Evolutionary conservation across 2,797 vertebrate species (phyloP).

Genomic region (Liasis olivaceus): DNA sequence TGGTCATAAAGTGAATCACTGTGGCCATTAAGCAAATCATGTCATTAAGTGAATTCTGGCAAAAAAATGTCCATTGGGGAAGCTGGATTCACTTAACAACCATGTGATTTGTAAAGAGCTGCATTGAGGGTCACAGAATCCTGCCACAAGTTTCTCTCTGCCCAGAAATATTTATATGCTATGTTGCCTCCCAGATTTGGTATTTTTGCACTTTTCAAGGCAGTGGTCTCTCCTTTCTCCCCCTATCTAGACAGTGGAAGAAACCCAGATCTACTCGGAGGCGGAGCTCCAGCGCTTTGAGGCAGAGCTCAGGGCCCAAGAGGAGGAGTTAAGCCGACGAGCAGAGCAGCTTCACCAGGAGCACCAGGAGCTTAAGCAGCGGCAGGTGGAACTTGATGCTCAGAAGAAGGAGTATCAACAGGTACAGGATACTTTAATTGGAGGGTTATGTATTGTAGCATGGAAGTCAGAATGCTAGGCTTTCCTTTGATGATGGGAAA

Average conservation of each 20-base stretch:
- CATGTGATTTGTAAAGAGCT: neutral
- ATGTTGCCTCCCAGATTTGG: neutral
- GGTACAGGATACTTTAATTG: constrained; percentile 65
- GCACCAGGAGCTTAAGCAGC: constrained; percentile 67
- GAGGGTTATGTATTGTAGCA: too few species aligned
- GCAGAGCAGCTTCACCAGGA: constrained; percentile 74
- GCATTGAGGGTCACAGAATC: neutral
- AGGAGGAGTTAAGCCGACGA: constrained; percentile 82
- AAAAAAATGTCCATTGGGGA: too few species aligned
- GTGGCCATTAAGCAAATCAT: too few species aligned
- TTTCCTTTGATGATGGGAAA: neutral
- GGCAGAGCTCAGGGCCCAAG: constrained; percentile 80
- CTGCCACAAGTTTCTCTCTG: too few species aligned
- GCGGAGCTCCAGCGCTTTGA: constrained; percentile 87
- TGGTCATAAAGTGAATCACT: too few species aligned
- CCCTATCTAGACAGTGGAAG: constrained; percentile 81
- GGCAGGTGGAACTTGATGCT: constrained; percentile 84
- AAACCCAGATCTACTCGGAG: constrained; percentile 84
- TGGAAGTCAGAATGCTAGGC: neutral
- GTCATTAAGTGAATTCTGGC: too few species aligned
- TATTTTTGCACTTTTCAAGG: neutral
- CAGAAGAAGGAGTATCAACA: constrained; percentile 90
- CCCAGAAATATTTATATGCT: neutral
- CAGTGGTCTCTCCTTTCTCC: neutral
- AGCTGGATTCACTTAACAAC: too few species aligned